A percentile compares a stretch with the other conserved stretches of the same genome.
Conservation (phyloP, 2,797 vertebrate genomes). For the Hemitrygon akajei region DNA sequence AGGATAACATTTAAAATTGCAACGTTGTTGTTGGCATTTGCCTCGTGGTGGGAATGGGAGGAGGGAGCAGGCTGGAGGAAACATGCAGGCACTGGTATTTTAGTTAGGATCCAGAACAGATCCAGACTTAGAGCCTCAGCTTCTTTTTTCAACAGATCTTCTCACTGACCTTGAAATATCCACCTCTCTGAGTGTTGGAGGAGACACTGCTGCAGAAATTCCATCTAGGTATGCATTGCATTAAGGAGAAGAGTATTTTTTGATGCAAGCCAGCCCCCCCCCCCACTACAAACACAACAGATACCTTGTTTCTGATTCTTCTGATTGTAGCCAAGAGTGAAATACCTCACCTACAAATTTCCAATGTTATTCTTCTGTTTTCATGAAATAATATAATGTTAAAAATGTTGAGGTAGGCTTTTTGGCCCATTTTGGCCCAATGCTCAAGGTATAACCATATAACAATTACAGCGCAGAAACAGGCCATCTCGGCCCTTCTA, state of each 20-base stretch:
- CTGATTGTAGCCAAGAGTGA: not conserved
- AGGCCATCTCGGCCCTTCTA: too few relatives aligned
- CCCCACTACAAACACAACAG: not conserved
- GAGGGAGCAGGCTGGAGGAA: too few relatives aligned
- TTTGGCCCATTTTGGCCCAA: too few relatives aligned
- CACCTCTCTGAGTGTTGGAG: not conserved
- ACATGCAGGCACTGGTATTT: too few relatives aligned
- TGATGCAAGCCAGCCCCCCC: not conserved
- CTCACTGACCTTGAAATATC: not conserved
- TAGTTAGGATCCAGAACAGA: not conserved
- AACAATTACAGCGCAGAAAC: too few relatives aligned
- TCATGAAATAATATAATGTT: too few relatives aligned
- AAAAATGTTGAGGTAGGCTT: too few relatives aligned
- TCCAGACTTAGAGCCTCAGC: not conserved
- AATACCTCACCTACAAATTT: not conserved
- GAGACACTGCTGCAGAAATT: not conserved
- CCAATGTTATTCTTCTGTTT: not conserved
- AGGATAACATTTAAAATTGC: too few relatives aligned
- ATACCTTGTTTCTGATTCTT: not conserved
- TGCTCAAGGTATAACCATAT: too few relatives aligned
- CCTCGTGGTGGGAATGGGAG: too few relatives aligned
- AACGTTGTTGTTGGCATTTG: too few relatives aligned
- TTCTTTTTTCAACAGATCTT: not conserved
- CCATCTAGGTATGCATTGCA: not conserved
- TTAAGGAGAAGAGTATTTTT: not conserved